phyloP scores from a whole-genome alignment of 2,113 vertebrate genomes.

The Scomber japonicus region DNA sequence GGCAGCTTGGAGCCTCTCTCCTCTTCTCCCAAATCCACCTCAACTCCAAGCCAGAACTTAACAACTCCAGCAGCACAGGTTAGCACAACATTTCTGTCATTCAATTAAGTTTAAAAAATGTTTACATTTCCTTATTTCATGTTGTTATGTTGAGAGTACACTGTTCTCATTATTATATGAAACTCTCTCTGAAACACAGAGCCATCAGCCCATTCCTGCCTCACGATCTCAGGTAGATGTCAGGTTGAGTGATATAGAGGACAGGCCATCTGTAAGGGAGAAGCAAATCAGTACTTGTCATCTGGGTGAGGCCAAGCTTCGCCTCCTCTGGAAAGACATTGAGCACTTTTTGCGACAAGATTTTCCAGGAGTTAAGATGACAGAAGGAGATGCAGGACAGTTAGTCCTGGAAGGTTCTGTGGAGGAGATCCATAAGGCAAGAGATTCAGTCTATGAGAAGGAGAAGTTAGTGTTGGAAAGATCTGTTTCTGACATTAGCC shows the following conservation, averaged over 20 bases:
- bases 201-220: too few relatives aligned
- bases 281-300: constrained; percentile 13
- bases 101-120: too few relatives aligned
- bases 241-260: not conserved
- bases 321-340: constrained; percentile 64
- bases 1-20: not conserved
- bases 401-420: constrained; percentile 56
- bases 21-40: not conserved
- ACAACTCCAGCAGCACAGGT: constrained; percentile 37
- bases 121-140: too few relatives aligned
- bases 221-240: constrained; percentile 4
- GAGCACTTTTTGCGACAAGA: constrained; percentile 21
- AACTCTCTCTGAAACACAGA: too few relatives aligned
- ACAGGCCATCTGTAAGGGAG: not conserved
- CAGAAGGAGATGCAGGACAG: constrained; percentile 29
- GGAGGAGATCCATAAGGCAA: constrained; percentile 53
- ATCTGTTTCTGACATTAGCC: constrained; percentile 46
- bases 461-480: constrained; percentile 39
- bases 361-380: constrained; percentile 50
- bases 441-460: constrained; percentile 23
- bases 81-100: not conserved
- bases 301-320: constrained; percentile 63
- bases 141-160: too few relatives aligned
- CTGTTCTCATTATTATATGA: too few relatives aligned
- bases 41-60: not conserved